Evolutionary conservation across 2,113 vertebrate species (phyloP).

Genomic region (Lampris incognitus): DNA sequence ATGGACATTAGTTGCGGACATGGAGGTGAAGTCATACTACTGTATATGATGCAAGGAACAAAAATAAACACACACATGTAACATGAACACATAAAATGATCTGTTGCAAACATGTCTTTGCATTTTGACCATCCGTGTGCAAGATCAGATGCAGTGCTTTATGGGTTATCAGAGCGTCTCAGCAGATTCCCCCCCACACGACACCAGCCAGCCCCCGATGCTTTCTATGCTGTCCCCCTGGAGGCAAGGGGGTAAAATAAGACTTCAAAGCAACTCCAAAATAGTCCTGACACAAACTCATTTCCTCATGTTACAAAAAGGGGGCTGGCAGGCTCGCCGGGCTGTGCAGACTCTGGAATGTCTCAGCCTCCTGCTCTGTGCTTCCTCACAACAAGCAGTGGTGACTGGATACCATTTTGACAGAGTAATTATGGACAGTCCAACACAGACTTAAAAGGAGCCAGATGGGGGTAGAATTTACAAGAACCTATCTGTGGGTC

Average conservation of each 20-base stretch:
- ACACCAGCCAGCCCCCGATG: slow-evolving; percentile 43
- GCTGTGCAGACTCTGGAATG: slow-evolving; percentile 65
- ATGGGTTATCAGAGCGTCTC: slow-evolving; percentile 66
- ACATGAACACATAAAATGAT: slow-evolving; percentile 27
- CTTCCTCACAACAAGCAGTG: slow-evolving; percentile 67
- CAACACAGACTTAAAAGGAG: slow-evolving; percentile 73
- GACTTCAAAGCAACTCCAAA: slow-evolving; percentile 84
- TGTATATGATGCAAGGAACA: neutral
- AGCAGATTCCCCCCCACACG: slow-evolving; percentile 59
- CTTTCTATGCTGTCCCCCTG: slow-evolving; percentile 70
- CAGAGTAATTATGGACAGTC: slow-evolving; percentile 72
- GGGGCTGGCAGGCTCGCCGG: slow-evolving; percentile 61
- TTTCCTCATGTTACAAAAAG: slow-evolving; percentile 80
- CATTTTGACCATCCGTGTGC: slow-evolving; percentile 48
- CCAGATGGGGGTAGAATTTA: slow-evolving; percentile 69
- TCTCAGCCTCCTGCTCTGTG: slow-evolving; percentile 61
- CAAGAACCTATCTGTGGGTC: slow-evolving; percentile 61
- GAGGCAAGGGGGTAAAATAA: slow-evolving; percentile 80
- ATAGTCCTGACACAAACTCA: slow-evolving; percentile 84
- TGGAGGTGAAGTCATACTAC: neutral
- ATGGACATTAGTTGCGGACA: neutral
- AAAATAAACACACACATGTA: neutral
- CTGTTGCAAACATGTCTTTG: slow-evolving; percentile 3
- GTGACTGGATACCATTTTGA: slow-evolving; percentile 75
- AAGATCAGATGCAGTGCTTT: slow-evolving; percentile 50